Base-by-base conservation (phyloP, 2,113 vertebrate genomes). In the Syngnathus scovelli region DNA sequence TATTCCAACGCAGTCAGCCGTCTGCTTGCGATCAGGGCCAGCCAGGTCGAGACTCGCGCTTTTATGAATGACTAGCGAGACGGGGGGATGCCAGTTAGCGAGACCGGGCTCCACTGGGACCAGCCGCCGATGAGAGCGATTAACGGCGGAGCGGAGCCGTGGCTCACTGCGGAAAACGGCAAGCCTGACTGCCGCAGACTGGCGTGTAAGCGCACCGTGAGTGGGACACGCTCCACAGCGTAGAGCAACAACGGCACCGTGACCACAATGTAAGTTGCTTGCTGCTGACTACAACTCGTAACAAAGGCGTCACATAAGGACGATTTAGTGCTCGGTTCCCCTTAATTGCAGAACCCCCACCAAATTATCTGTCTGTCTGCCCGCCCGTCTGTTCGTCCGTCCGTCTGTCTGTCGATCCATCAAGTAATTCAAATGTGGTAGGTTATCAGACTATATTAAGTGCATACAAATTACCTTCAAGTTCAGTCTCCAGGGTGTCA, bases 111-210 rank as follows among this genome's bases (percentile, higher is more conserved):
- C 77, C 77, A 61, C 78, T 68, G 82, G 83, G 80, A 66, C 11
- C 72, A 75, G 80, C 75, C 67, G 27, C 86, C 44, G 81, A 86
- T 84, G 87, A 86, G 83, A 77, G 82, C 88, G 84, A 90, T 84
- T 86, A 83, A 66, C 74, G 74, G 49, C 77, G 78, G 76, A 77
- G 78, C 76, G 69, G 80, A 85, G 72, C 85, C 86, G 87, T 83
- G 84, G 84, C 86, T 90, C 89, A 83, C 85, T 92, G 91, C 90
- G 90, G 90, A 90, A 88, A 65, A 89, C 89, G 75, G 69, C 67
- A 75, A 78, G 73, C 73, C 72, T 79, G 78, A 82, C 85, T 86
- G 87, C 61, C 61, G 61, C 86, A 83, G 86, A 80, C 82, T 78
- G 86, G 88, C 89, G 89, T 73, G 80, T 81, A 86, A 56, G 74